These are phyloP conservation scores for Apocrypta bakeri DNA, from an alignment of 1,140 invertebrate genomes.

Conservation along the genomic window DNA sequence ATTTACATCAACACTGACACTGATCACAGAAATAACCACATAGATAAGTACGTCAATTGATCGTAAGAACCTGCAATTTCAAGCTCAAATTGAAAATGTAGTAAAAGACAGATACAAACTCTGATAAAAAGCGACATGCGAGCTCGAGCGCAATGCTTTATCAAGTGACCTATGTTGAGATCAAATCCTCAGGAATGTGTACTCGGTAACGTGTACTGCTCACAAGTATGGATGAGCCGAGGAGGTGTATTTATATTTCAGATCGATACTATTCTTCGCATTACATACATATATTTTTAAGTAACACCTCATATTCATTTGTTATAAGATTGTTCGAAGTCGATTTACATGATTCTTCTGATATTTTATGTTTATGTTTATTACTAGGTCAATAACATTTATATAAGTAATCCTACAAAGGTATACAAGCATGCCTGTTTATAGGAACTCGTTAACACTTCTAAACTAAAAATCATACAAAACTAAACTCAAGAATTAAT, in stretches of 20 bases:
- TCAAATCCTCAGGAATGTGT: not conserved
- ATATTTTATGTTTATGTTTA: too few species aligned
- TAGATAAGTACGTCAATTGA: too few species aligned
- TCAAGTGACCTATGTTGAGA: conserved; percentile 18
- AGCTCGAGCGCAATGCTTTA: not conserved
- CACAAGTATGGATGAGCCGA: not conserved
- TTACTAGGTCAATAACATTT: too few species aligned
- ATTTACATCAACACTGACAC: not conserved
- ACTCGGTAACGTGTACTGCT: not conserved
- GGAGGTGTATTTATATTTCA: not conserved
- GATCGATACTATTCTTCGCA: not conserved
- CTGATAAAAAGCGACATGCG: not conserved
- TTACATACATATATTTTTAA: too few species aligned
- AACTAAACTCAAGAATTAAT: too few species aligned
- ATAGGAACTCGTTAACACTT: too few species aligned
- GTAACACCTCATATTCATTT: not conserved
- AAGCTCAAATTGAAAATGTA: not conserved
- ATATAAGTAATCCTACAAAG: too few species aligned
- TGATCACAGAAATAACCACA: too few species aligned
- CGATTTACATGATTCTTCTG: not conserved
- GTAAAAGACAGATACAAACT: not conserved
- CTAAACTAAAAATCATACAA: too few species aligned
- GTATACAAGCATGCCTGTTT: too few species aligned
- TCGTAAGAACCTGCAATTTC: too few species aligned
- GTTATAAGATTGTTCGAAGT: not conserved